Conservation (phyloP, 2,797 vertebrate species). For the Tiaroga cobitis region DNA sequence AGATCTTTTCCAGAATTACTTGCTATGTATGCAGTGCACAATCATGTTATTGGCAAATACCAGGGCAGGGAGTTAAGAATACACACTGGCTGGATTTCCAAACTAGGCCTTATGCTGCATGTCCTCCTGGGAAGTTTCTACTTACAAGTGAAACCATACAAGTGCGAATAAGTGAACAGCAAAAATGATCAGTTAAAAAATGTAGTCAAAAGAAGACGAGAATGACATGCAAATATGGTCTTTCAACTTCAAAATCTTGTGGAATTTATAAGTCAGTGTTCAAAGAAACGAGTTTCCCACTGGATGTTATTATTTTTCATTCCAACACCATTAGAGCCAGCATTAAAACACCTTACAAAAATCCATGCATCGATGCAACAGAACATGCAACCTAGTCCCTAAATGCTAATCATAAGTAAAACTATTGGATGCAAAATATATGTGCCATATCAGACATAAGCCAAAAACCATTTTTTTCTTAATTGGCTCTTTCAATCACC, state of each 20-base stretch:
- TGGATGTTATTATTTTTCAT: neutral
- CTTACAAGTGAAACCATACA: neutral
- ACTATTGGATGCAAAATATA: neutral
- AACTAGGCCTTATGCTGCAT: neutral
- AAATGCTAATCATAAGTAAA: neutral
- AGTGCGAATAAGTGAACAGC: neutral
- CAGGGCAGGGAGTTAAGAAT: conserved; percentile 1
- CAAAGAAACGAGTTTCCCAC: neutral
- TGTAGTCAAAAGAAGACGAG: neutral
- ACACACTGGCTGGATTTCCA: neutral
- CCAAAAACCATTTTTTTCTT: too few relatives aligned
- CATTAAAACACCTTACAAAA: neutral
- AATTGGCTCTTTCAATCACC: too few relatives aligned
- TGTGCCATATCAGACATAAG: too few relatives aligned
- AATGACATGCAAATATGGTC: neutral
- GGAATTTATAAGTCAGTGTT: neutral
- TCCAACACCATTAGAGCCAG: neutral
- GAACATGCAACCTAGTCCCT: neutral
- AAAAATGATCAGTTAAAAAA: neutral
- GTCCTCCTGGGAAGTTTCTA: neutral
- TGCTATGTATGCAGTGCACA: neutral
- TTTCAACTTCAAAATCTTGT: neutral
- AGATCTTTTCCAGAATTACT: conserved; percentile 22
- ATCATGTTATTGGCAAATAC: conserved; percentile 19
- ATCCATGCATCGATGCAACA: neutral